phyloP scores from a whole-genome alignment of 2,888 invertebrate genomes.

The Chymomyza amoena region DNA sequence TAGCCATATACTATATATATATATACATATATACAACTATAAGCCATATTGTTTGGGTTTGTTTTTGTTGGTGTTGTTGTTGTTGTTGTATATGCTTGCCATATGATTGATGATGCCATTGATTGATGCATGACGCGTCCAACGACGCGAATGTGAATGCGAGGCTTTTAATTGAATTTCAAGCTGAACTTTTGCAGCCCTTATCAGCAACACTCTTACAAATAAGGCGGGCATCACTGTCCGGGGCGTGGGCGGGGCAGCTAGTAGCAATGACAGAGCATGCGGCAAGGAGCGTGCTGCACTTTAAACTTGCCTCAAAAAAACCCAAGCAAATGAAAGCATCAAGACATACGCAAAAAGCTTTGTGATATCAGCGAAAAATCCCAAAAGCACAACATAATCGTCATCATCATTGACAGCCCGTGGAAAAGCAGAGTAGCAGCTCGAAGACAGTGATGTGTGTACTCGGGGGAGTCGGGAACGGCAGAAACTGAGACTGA shows the following conservation, averaged over 20 bases:
- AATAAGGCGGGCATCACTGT: neutral
- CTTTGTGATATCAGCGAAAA: neutral
- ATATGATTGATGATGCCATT: slow-evolving; percentile 69
- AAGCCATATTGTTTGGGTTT: slow-evolving; percentile 7
- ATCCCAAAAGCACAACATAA: slow-evolving; percentile 45
- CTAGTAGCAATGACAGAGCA: neutral
- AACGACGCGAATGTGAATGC: neutral
- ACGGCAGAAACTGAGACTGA: neutral
- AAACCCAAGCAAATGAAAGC: neutral
- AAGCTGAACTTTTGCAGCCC: slow-evolving; percentile 40
- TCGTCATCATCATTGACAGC: slow-evolving; percentile 45
- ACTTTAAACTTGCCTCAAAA: neutral
- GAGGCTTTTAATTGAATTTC: slow-evolving; percentile 67
- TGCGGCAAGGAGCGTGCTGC: neutral
- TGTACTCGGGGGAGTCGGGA: too few relatives aligned
- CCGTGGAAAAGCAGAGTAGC: neutral
- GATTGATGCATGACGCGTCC: slow-evolving; percentile 67
- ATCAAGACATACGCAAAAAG: neutral
- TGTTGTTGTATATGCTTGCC: slow-evolving; percentile 27
- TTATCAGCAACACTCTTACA: neutral
- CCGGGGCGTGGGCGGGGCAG: too few relatives aligned
- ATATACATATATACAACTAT: neutral
- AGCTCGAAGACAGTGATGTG: neutral
- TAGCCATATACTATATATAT: neutral
- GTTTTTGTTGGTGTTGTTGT: slow-evolving; percentile 1